A percentile compares a stretch with the other conserved stretches of the same genome.
These are phyloP conservation scores for Enteromius trimaculatus DNA, from an alignment of 2,797 vertebrate species.

Conservation along the genomic window DNA sequence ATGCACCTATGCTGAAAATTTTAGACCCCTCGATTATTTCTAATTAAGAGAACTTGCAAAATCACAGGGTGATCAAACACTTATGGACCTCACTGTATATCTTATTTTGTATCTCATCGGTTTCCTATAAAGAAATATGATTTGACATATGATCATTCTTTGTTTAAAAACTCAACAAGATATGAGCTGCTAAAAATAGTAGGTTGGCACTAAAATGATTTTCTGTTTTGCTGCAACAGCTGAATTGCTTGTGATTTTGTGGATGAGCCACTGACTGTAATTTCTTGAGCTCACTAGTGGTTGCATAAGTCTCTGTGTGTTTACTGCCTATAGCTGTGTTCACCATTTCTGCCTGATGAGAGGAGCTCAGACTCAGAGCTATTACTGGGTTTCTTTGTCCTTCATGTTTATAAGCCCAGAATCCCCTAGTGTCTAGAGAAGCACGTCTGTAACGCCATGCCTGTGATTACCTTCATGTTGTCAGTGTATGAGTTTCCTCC, in stretches of 20 bases:
- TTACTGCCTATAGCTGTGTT: not conserved
- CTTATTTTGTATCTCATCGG: not conserved
- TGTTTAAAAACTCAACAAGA: not conserved
- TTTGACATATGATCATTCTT: not conserved
- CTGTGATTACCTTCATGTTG: not conserved
- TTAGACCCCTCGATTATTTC: no score
- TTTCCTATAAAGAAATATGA: not conserved
- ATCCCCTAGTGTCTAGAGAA: not conserved
- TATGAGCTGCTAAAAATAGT: not conserved
- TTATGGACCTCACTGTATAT: no score
- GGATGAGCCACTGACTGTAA: not conserved
- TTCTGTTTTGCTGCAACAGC: not conserved
- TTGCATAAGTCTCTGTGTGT: not conserved
- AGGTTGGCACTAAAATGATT: not conserved
- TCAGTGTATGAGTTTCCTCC: not conserved
- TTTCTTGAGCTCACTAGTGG: not conserved
- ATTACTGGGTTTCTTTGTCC: not conserved
- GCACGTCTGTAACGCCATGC: not conserved
- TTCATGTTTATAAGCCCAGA: not conserved
- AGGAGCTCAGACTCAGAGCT: not conserved
- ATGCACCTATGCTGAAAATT: no score
- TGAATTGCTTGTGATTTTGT: constrained; percentile 1
- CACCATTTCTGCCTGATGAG: not conserved
- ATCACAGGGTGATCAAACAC: no score
- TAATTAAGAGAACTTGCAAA: no score